These are phyloP conservation scores for Avahi laniger DNA, from an alignment of 2,797 vertebrate species.

Conservation along the genomic window DNA sequence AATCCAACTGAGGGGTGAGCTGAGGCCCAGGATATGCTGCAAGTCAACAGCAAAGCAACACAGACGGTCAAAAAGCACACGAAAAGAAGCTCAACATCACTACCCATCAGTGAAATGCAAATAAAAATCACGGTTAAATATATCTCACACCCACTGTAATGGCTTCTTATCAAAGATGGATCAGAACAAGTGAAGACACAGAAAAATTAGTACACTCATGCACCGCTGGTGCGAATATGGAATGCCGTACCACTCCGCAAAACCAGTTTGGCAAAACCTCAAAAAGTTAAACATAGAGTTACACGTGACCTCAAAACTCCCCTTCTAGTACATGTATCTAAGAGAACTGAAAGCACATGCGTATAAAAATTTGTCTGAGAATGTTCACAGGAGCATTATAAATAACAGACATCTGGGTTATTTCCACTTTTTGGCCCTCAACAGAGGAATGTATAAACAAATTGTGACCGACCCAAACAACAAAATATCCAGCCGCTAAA, in stretches of 20 bases:
- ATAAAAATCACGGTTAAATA: not conserved
- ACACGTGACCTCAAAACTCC: not conserved
- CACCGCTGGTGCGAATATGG: not conserved
- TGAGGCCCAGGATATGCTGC: constrained; percentile 33
- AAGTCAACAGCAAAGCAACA: constrained; percentile 37
- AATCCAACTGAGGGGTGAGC: not conserved
- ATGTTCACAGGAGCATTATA: not conserved
- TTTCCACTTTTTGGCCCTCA: not conserved
- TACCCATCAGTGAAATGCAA: not conserved
- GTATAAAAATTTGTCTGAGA: not conserved
- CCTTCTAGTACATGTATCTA: not conserved
- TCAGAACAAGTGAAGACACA: not conserved
- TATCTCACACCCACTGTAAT: not conserved
- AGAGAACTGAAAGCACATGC: not conserved
- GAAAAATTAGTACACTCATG: not conserved
- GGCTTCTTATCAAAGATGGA: not conserved
- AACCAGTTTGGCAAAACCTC: not conserved
- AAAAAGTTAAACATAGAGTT: not conserved
- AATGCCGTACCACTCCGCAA: not conserved
- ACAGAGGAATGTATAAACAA: not conserved
- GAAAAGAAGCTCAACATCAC: not conserved
- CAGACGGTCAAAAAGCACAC: not conserved
- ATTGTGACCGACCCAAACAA: not conserved
- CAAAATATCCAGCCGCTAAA: not conserved
- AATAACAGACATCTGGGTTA: not conserved